Percentiles rank a stretch among this genome's conserved stretches.
Conservation (phyloP, 2,113 vertebrate genomes). For the Crotophaga sulcirostris region DNA sequence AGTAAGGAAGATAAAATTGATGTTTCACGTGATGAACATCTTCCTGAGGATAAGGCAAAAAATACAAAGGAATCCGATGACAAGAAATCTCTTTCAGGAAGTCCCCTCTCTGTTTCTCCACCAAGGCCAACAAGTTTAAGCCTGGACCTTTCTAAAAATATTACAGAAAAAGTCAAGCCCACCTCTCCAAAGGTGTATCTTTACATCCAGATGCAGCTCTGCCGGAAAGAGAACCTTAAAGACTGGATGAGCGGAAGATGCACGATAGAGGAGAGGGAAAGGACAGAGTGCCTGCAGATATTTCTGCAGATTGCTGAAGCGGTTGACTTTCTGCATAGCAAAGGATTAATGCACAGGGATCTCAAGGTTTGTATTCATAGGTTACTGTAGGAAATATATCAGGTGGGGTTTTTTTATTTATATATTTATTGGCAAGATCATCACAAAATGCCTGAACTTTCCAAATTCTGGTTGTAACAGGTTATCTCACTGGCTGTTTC, state of each 20-base stretch:
- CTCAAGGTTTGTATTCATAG: conserved; percentile 86
- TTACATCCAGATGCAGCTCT: conserved; percentile 99
- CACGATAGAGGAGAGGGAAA: conserved; percentile 85
- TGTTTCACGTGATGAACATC: not conserved
- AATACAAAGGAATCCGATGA: conserved; percentile 27
- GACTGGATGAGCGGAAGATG: conserved; percentile 95
- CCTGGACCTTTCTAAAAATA: conserved; percentile 79
- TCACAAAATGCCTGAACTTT: not conserved
- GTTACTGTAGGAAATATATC: not conserved
- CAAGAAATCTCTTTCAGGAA: conserved; percentile 61
- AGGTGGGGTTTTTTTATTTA: not conserved
- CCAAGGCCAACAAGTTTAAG: conserved; percentile 87
- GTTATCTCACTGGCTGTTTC: not conserved
- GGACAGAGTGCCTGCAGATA: conserved; percentile 88
- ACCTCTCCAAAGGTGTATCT: conserved; percentile 94
- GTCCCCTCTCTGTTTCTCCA: conserved; percentile 77
- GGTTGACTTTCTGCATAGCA: conserved; percentile 92
- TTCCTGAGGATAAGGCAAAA: conserved; percentile 47
- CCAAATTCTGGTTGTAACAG: not conserved
- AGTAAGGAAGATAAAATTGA: conserved; percentile 69
- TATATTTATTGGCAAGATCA: not conserved
- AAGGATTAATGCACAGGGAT: conserved; percentile 98
- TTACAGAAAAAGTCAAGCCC: conserved; percentile 72
- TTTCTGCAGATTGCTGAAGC: conserved; percentile 98
- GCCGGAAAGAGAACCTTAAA: conserved; percentile 96